Evolutionary conservation across 1,140 invertebrate genomes (phyloP).

Genomic region (Bombus cullumanus): DNA sequence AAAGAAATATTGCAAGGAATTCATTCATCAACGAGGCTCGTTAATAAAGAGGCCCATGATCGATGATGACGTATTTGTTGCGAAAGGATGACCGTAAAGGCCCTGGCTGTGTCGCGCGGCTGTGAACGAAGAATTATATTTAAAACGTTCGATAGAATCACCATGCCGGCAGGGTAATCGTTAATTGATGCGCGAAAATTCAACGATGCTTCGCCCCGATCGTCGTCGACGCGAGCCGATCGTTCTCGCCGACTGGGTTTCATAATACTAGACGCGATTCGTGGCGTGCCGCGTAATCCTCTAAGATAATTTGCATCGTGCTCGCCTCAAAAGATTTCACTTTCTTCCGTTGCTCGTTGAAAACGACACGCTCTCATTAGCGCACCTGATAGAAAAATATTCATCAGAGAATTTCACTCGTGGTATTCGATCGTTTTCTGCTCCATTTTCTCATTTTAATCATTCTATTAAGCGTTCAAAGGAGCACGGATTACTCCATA

Average conservation of each 20-base stretch:
- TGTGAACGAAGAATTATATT: conserved; percentile 63
- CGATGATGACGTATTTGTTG: neutral
- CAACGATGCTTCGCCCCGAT: neutral
- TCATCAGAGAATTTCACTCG: neutral
- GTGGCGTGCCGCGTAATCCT: conserved; percentile 40
- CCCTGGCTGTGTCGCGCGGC: conserved; percentile 24
- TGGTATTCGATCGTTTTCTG: neutral
- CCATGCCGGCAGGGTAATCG: conserved; percentile 52
- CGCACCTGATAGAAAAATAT: neutral
- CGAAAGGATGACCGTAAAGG: conserved; percentile 41
- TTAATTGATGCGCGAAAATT: conserved; percentile 59
- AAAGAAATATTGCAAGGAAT: neutral
- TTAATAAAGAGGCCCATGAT: conserved; percentile 37
- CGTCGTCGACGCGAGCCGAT: neutral
- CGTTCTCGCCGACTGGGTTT: conserved; percentile 11
- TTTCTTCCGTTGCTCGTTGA: conserved; percentile 1
- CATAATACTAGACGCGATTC: conserved; percentile 30
- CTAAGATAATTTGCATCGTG: conserved; percentile 20
- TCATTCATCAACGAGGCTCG: conserved; percentile 29
- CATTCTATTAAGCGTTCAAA: neutral
- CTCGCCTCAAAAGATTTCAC: conserved; percentile 27
- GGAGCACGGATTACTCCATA: neutral
- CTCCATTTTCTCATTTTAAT: neutral
- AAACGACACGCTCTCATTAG: neutral
- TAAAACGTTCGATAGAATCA: conserved; percentile 63